Evolutionary conservation across 2,888 invertebrate genomes (phyloP), one percentile per base, ranked within the genome.

Genomic region (Drosophila antonietae): DNA sequence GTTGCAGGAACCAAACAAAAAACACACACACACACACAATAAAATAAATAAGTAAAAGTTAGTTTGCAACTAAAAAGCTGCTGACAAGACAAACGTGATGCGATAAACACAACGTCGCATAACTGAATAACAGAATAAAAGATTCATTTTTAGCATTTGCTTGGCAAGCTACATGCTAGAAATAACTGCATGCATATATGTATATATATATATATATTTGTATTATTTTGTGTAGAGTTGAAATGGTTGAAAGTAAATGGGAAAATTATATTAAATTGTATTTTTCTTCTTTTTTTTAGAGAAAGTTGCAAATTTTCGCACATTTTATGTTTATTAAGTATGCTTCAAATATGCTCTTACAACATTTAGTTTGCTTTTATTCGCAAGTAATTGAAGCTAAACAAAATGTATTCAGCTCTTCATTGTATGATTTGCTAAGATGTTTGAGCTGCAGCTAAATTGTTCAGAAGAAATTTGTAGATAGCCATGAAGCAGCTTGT

Each of bases 71-170:
- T 18, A 39, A 31, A 59, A 59, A 20, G 6, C 31, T 15, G 18
- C 58, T 47, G 58, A 12, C 49, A 31, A 9, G n/a, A 10, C 58
- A 28, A 47, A 35, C 28, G 58, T 35, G 23, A 23, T 2, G 23
- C 35, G 28, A 58, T 28, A 47, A 58, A 58, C 46, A 28, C 28
- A 33, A 20, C 23, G 39, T 33, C n/a, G 46, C 20, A 31, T 23
- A 39, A 28, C 59, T 28, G 15, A 18, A 49, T 33, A 44, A 44
- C 14, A 3, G 20, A 28, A 41, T 10, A 41, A 51, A 35, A 51
- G 51, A 18, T 8, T 18, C 51, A 18, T 12, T 31, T 18, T 31
- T 9, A 23, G 41, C 28, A 28, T 28, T 41, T 55, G 12, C 49
- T 51, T 20, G 52, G 20, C 35, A 35, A 14, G 14, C 10, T 20